Percentiles rank a stretch among this genome's conserved stretches.
phyloP scores from a whole-genome alignment of 30 jellyfish, hydroid and myxozoan species.

The Cassiopea andromeda region DNA sequence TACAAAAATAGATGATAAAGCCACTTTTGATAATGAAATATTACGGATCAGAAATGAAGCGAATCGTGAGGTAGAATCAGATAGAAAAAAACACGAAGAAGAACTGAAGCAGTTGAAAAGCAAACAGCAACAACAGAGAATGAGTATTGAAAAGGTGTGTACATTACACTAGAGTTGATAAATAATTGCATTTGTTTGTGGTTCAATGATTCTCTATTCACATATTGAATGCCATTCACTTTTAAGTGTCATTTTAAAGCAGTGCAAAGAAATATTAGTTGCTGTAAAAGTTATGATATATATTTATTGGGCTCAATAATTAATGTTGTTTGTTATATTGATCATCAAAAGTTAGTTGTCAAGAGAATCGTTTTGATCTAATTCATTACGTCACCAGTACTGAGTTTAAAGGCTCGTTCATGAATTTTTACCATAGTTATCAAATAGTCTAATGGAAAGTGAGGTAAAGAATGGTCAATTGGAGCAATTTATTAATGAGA shows the following conservation, averaged over 20 bases:
- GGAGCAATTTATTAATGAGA: slow-evolving; percentile 53
- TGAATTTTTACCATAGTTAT: background rate
- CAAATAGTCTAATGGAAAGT: slow-evolving; percentile 8
- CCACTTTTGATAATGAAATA: slow-evolving; percentile 44
- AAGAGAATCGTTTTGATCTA: too few relatives aligned
- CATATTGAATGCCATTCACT: too few relatives aligned
- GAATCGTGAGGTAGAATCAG: slow-evolving; percentile 35
- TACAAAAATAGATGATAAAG: slow-evolving; percentile 48
- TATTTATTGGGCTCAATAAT: too few relatives aligned
- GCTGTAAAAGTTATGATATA: too few relatives aligned
- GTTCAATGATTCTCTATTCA: too few relatives aligned
- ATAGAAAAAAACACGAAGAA: slow-evolving; percentile 37
- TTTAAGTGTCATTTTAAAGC: too few relatives aligned
- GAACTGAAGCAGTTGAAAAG: slow-evolving; percentile 32
- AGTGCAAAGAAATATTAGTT: too few relatives aligned
- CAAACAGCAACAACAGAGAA: slow-evolving; percentile 21
- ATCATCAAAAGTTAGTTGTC: too few relatives aligned
- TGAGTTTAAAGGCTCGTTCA: too few relatives aligned
- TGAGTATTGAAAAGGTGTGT: slow-evolving; percentile 34
- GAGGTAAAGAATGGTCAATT: slow-evolving; percentile 39
- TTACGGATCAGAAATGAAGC: slow-evolving; percentile 30
- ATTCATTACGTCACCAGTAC: too few relatives aligned
- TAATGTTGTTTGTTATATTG: too few relatives aligned
- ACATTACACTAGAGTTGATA: background rate
- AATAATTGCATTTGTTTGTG: too few relatives aligned